Evolutionary conservation across 2,797 vertebrate species (phyloP).

Genomic region (Orientallactaga sibirica): DNA sequence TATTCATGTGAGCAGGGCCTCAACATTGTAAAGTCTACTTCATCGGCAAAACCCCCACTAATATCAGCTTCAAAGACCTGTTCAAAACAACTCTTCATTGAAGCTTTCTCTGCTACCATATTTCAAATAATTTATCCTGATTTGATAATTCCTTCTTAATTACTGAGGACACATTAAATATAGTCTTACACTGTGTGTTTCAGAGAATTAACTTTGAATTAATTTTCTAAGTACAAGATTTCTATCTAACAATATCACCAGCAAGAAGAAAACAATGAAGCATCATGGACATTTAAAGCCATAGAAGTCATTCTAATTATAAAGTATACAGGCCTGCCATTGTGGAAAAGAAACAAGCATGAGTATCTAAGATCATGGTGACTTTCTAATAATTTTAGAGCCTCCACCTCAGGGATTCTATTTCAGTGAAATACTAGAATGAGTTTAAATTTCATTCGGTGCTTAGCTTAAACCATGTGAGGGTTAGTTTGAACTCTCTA

Average conservation of each 20-base stretch:
- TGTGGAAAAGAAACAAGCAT: slow-evolving; percentile 20
- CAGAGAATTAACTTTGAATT: slow-evolving; percentile 42
- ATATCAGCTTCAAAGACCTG: neutral
- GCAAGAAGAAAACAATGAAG: slow-evolving; percentile 51
- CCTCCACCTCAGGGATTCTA: neutral
- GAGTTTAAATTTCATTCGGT: slow-evolving; percentile 44
- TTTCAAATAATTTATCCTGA: slow-evolving; percentile 2
- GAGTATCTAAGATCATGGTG: neutral
- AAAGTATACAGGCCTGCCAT: slow-evolving; percentile 34
- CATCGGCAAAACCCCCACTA: neutral
- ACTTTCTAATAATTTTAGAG: slow-evolving; percentile 28
- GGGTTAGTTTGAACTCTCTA: slow-evolving; percentile 49
- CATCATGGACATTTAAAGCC: slow-evolving; percentile 29
- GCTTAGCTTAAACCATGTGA: slow-evolving; percentile 13
- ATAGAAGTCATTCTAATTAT: slow-evolving; percentile 57
- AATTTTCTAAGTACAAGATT: slow-evolving; percentile 33
- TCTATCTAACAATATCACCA: neutral
- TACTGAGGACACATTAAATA: slow-evolving; percentile 13
- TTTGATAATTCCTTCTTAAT: slow-evolving; percentile 33
- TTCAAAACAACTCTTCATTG: neutral
- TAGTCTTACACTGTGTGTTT: neutral
- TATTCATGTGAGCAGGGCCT: neutral
- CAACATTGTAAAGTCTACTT: neutral
- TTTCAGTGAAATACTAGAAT: slow-evolving; percentile 61
- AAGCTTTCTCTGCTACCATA: slow-evolving; percentile 23